Base-by-base conservation (phyloP, 2,797 vertebrate genomes). In the Bradypodion ventrale region DNA sequence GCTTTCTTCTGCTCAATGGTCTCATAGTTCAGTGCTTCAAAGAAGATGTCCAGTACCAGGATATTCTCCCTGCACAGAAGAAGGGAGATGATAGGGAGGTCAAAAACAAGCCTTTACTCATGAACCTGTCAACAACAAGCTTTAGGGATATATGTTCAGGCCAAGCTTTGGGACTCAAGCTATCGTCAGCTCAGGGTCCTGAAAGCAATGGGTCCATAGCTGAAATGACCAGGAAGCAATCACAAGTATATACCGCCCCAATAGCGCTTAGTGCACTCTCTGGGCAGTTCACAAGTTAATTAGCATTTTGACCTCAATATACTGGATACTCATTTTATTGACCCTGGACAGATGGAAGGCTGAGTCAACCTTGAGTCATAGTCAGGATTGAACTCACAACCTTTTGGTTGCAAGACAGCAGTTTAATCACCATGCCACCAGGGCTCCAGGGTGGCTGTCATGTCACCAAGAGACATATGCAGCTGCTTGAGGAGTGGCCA, bases 1-100 rank as follows among this genome's bases (percentile, higher is more conserved):
- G 98, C 98, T 93, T 99, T 99, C 96, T 99, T 99, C 96, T 99
- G 98, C 93, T 99, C 98, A 1, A 99, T 99, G 9, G 98, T 99
- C 95, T 99, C 98, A 1, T 99, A 99, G 97, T 99, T 99, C 91
- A 99, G 95, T 0, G 98, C 98, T 93, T 99, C 98, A 46, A 99
- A 99, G 96, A 97, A 99, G 94, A 99, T 99, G 92, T 99, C 98
- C 95, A 99, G 96, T 89, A 99, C 98, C 95, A 99, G 93, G 95
- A 99, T 98, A 95, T 99, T 99, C 94, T 99, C 98, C 91, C 98
- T 99, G 96, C 7, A 88, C 86, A 95, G 83, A 93, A 68, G 87
- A 74, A 82, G 56, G 86, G 0, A 32, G 59, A 0, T 85, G 78
- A 85, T 27, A 59, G n/a, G 42, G 29, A 40, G 40, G 32, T 35